Evolutionary conservation across 2,797 vertebrate species (phyloP).

Genomic region (Micropoecilia bifurca): DNA sequence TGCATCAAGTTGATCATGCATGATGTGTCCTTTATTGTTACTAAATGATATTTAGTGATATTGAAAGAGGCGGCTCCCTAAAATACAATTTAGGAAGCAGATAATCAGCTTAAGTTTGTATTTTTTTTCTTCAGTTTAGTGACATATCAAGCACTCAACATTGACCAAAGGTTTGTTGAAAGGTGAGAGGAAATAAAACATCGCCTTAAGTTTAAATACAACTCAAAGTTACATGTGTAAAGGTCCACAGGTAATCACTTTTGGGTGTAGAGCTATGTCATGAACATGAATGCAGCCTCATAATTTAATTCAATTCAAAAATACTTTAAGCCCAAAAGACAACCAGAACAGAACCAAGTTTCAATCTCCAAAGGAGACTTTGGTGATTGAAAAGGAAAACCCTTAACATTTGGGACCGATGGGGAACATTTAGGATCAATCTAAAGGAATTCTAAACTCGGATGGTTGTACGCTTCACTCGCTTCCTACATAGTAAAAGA

Average conservation of each 20-base stretch:
- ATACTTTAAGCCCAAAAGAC: too few species aligned
- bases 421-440: not conserved
- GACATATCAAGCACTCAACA: not conserved
- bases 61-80: too few species aligned
- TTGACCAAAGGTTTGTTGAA: not conserved
- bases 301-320: too few species aligned
- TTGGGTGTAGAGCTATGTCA: too few species aligned
- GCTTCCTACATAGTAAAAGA: not conserved
- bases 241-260: too few species aligned
- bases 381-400: not conserved
- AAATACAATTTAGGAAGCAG: not conserved
- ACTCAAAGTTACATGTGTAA: not conserved
- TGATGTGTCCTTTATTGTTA: not conserved
- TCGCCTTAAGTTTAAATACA: not conserved
- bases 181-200: not conserved
- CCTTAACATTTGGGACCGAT: not conserved
- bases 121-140: not conserved
- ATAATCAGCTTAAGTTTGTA: not conserved
- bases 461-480: not conserved
- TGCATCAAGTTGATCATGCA: not conserved
- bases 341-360: too few species aligned
- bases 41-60: not conserved
- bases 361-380: too few species aligned
- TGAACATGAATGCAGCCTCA: too few species aligned
- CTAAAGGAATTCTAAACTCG: not conserved